Conservation (phyloP, 1,140 invertebrate species). For the Drosophila tropicalis region DNA sequence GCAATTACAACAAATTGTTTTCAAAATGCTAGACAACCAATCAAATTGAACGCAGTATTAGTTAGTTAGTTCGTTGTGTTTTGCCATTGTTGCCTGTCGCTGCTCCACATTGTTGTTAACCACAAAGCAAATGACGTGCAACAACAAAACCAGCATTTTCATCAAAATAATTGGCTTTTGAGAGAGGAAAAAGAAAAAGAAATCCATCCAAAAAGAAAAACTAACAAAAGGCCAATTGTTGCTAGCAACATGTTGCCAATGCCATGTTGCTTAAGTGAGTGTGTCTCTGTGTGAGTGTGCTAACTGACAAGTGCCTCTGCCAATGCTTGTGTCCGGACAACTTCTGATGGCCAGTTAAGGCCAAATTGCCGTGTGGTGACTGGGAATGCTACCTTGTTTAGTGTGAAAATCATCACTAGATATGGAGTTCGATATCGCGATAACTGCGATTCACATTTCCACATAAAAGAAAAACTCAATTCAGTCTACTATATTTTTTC, state of each 20-base stretch:
- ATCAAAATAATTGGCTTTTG: conserved; percentile 60
- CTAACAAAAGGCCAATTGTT: conserved; percentile 63
- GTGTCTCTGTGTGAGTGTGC: conserved; percentile 19
- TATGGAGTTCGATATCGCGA: conserved; percentile 52
- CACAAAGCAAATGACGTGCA: conserved; percentile 74
- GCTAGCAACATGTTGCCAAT: conserved; percentile 40
- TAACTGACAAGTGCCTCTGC: conserved; percentile 32
- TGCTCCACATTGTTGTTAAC: conserved; percentile 73
- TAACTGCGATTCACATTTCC: conserved; percentile 41
- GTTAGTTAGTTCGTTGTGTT: conserved; percentile 31
- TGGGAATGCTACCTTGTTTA: conserved; percentile 32
- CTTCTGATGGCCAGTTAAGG: conserved; percentile 21
- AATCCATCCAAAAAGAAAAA: conserved; percentile 9
- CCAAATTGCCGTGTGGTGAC: conserved; percentile 23
- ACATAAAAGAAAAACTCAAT: conserved; percentile 19
- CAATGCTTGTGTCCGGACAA: conserved; percentile 16
- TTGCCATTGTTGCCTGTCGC: conserved; percentile 43
- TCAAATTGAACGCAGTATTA: conserved; percentile 73
- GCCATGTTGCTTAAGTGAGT: conserved; percentile 16
- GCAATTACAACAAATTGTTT: conserved; percentile 74
- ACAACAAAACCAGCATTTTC: conserved; percentile 49
- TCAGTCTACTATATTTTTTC: background rate
- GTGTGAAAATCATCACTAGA: conserved; percentile 59
- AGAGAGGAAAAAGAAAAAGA: background rate
- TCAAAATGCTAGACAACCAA: conserved; percentile 69